Evolutionary conservation across 2,113 vertebrate species (phyloP).

Genomic region (Lathamus discolor): DNA sequence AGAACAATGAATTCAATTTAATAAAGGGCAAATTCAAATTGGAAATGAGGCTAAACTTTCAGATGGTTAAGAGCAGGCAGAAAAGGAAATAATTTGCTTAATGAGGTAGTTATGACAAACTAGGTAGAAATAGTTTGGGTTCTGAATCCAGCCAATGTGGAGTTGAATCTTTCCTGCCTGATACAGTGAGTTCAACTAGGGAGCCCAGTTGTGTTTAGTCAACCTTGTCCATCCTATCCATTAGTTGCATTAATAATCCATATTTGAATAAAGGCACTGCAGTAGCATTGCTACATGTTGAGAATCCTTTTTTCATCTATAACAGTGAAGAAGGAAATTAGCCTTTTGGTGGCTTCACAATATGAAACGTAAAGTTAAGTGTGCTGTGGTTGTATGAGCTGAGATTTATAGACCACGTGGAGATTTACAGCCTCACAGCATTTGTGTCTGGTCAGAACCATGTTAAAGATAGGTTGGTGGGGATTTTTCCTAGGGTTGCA

Average conservation of each 20-base stretch:
- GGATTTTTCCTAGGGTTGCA: background rate
- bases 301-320: background rate
- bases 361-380: background rate
- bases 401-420: background rate
- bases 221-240: background rate
- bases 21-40: constrained; percentile 54
- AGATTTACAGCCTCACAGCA: background rate
- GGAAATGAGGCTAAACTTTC: constrained; percentile 47
- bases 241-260: background rate
- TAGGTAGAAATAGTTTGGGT: background rate
- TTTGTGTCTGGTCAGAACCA: background rate
- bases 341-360: background rate
- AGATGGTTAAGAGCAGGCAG: background rate
- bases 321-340: background rate
- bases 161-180: background rate
- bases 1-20: constrained; percentile 42
- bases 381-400: background rate
- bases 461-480: background rate
- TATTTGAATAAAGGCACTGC: background rate
- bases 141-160: background rate
- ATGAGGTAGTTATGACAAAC: constrained; percentile 36
- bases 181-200: fast-evolving
- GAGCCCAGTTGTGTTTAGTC: background rate
- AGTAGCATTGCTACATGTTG: background rate
- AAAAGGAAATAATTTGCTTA: constrained; percentile 21